Evolutionary conservation across 1,140 invertebrate species (phyloP).

Genomic region (Orius laevigatus): DNA sequence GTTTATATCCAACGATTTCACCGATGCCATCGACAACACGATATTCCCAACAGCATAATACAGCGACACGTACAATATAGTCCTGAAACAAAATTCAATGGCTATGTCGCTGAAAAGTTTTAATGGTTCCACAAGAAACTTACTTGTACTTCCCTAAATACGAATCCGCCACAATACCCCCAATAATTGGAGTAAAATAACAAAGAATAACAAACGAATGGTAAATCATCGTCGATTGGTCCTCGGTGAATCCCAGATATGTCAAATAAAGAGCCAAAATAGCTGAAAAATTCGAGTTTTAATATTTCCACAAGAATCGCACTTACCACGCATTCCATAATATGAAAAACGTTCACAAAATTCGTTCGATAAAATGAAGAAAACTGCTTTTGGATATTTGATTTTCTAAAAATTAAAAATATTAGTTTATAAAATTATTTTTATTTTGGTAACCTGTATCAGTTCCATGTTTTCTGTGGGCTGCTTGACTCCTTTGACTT

Average conservation of each 20-base stretch:
- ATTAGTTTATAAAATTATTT: too few species aligned
- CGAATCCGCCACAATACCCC: conserved; percentile 77
- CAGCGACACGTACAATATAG: conserved; percentile 74
- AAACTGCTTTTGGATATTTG: conserved; percentile 68
- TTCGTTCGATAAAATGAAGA: conserved; percentile 88
- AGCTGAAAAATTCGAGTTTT: conserved; percentile 33
- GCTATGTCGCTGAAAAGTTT: too few species aligned
- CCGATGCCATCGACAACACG: conserved; percentile 51
- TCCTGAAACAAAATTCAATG: conserved; percentile 31
- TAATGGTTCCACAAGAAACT: too few species aligned
- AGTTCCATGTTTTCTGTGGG: too few species aligned
- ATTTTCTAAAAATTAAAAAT: too few species aligned
- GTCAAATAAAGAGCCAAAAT: conserved; percentile 65
- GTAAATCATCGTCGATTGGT: conserved; percentile 60
- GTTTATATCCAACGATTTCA: not conserved
- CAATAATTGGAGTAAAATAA: conserved; percentile 73
- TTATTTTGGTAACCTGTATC: too few species aligned
- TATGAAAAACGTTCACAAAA: conserved; percentile 93
- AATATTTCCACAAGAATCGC: not conserved
- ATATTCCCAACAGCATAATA: conserved; percentile 75
- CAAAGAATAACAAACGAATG: conserved; percentile 70
- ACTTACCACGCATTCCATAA: conserved; percentile 90
- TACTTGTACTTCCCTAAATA: conserved; percentile 63
- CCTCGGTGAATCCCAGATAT: conserved; percentile 43
- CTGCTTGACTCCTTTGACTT: too few species aligned